Percentiles rank a stretch among this genome's conserved stretches.
Evolutionary conservation across 1,140 invertebrate species (phyloP).

Genomic region (Augochlora pura): DNA sequence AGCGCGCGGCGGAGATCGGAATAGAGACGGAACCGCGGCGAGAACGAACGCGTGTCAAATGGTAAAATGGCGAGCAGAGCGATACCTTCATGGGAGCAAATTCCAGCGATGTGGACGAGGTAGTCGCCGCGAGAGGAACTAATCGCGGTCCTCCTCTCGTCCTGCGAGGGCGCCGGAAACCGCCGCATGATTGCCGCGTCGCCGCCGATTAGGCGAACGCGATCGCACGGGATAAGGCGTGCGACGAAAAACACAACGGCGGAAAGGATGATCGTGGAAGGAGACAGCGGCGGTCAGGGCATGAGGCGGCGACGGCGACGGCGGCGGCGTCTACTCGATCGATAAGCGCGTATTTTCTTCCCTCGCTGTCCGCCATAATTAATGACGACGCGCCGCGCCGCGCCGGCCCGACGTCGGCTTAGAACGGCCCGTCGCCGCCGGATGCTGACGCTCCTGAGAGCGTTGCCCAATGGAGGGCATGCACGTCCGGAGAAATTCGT

Average conservation of each 20-base stretch:
- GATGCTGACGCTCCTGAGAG: conserved; percentile 15
- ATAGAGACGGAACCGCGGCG: too few species aligned
- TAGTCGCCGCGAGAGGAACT: not conserved
- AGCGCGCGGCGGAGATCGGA: too few species aligned
- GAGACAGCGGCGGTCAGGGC: not conserved
- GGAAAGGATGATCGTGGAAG: not conserved
- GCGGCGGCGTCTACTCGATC: conserved; percentile 32
- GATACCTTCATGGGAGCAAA: not conserved
- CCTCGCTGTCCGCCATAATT: conserved; percentile 43
- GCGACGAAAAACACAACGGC: not conserved
- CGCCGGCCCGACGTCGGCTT: conserved; percentile 8
- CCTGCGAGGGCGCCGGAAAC: not conserved
- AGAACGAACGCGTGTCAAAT: not conserved
- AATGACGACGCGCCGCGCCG: conserved; percentile 36
- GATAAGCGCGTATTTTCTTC: conserved; percentile 50
- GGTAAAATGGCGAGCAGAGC: not conserved
- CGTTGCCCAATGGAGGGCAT: conserved; percentile 11
- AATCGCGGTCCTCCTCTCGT: not conserved
- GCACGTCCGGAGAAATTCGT: not conserved
- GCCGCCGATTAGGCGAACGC: conserved; percentile 2
- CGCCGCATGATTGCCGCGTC: conserved; percentile 6
- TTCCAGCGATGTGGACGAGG: not conserved
- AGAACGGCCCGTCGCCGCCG: conserved; percentile 15
- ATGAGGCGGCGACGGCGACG: too few species aligned
- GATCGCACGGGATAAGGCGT: not conserved